Conservation (phyloP, 2,888 invertebrate genomes). For the Nephrocerus scutellatus region DNA sequence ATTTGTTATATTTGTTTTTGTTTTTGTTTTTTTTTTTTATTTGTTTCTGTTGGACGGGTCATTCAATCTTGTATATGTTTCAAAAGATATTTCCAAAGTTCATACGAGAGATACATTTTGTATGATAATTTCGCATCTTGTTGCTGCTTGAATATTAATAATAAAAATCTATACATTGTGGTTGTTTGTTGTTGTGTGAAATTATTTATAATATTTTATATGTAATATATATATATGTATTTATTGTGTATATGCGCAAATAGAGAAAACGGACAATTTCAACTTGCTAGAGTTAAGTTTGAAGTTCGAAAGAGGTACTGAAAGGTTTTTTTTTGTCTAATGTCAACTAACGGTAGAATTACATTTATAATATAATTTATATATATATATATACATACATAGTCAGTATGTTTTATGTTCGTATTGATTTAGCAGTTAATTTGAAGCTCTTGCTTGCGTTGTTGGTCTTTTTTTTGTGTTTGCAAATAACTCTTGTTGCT, state of each 20-base stretch:
- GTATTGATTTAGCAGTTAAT: too few relatives aligned
- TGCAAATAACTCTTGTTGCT: too few relatives aligned
- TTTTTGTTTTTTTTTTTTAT: slow-evolving; percentile 4
- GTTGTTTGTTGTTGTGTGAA: slow-evolving; percentile 1
- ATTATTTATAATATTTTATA: background rate
- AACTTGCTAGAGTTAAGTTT: slow-evolving; percentile 7
- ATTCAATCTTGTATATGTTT: slow-evolving; percentile 23
- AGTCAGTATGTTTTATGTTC: background rate
- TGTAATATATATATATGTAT: background rate
- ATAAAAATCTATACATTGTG: too few relatives aligned
- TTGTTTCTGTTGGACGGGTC: slow-evolving; percentile 21
- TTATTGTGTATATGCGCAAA: too few relatives aligned
- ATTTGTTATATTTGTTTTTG: slow-evolving; percentile 19
- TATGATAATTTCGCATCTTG: too few relatives aligned
- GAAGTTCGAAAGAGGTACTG: too few relatives aligned
- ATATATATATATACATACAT: slow-evolving; percentile 2
- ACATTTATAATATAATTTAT: slow-evolving; percentile 6
- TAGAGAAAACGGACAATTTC: background rate
- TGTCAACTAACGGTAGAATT: slow-evolving; percentile 13
- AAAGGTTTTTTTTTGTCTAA: too few relatives aligned
- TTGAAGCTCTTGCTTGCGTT: slow-evolving; percentile 24
- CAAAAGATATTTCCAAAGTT: slow-evolving; percentile 18
- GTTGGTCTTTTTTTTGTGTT: slow-evolving; percentile 20
- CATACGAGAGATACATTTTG: slow-evolving; percentile 6
- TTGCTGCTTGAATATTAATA: too few relatives aligned